Percentiles rank a stretch among this genome's conserved stretches.
Conservation (phyloP, 2,797 vertebrate genomes). For the Leptatherina wallacei region DNA sequence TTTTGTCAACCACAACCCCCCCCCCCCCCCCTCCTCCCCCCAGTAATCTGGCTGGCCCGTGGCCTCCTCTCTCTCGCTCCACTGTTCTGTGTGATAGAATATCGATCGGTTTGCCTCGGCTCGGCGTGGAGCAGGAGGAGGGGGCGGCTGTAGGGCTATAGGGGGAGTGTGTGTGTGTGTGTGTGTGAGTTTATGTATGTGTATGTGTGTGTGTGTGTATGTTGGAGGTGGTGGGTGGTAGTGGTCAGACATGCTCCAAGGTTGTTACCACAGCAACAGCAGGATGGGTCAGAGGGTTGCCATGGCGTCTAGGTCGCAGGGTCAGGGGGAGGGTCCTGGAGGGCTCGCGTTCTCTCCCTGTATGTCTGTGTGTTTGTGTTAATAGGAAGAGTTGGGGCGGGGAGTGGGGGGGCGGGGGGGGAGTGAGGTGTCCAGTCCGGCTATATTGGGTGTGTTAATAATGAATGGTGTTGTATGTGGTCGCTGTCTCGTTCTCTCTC, state of each 20-base stretch:
- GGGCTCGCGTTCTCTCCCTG: constrained; percentile 46
- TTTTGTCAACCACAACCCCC: constrained; percentile 65
- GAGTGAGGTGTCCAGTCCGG: constrained; percentile 54
- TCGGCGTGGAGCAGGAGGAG: constrained; percentile 71
- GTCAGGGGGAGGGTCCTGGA: constrained; percentile 78
- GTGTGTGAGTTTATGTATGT: no score
- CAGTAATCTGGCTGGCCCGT: constrained; percentile 85
- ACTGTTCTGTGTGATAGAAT: constrained; percentile 90
- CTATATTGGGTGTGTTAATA: constrained; percentile 77
- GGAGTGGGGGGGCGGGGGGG: no score
- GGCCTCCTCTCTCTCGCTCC: constrained; percentile 85
- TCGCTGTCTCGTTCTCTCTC: constrained; percentile 33
- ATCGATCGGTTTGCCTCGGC: constrained; percentile 86
- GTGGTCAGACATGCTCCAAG: constrained; percentile 87
- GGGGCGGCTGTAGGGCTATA: constrained; percentile 56
- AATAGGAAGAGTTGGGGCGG: constrained; percentile 53
- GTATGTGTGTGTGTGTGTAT: constrained; percentile 33
- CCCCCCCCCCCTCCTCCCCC: constrained; percentile 45
- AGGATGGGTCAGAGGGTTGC: constrained; percentile 85
- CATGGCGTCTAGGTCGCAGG: constrained; percentile 84
- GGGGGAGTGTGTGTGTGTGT: constrained; percentile 39
- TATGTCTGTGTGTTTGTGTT: constrained; percentile 61
- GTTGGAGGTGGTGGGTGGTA: constrained; percentile 53
- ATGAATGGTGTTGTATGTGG: constrained; percentile 72
- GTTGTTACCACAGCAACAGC: constrained; percentile 86